phyloP scores from a whole-genome alignment of 2,113 vertebrate species.

The Pyrgilauda ruficollis region DNA sequence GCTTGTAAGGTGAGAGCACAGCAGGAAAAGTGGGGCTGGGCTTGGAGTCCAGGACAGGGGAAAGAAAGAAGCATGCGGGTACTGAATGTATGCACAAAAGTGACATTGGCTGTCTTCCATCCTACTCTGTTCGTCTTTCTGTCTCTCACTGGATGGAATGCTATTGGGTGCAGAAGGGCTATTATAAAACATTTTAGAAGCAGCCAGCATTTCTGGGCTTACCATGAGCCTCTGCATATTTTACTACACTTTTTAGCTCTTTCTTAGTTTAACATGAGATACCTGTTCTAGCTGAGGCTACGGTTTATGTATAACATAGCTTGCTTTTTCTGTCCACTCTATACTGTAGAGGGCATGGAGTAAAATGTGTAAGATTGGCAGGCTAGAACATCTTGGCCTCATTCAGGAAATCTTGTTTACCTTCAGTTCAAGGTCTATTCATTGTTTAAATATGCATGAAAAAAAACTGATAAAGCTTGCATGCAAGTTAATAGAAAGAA shows the following conservation, averaged over 20 bases:
- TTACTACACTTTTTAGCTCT: neutral
- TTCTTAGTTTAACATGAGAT: neutral
- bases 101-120: neutral
- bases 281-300: neutral
- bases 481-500: neutral
- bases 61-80: neutral
- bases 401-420: neutral
- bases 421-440: neutral
- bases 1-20: neutral
- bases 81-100: neutral
- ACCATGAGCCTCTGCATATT: neutral
- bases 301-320: neutral
- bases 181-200: neutral
- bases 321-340: neutral
- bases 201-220: neutral
- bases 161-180: neutral
- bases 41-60: neutral
- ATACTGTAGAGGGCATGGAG: neutral
- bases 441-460: neutral
- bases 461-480: neutral
- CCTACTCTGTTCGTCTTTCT: neutral
- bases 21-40: neutral
- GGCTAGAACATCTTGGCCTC: neutral
- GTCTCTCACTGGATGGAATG: neutral
- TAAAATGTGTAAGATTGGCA: neutral